Evolutionary conservation across 53 echinoderm and acorn worm species (phyloP).

Genomic region (Antedon mediterranea): DNA sequence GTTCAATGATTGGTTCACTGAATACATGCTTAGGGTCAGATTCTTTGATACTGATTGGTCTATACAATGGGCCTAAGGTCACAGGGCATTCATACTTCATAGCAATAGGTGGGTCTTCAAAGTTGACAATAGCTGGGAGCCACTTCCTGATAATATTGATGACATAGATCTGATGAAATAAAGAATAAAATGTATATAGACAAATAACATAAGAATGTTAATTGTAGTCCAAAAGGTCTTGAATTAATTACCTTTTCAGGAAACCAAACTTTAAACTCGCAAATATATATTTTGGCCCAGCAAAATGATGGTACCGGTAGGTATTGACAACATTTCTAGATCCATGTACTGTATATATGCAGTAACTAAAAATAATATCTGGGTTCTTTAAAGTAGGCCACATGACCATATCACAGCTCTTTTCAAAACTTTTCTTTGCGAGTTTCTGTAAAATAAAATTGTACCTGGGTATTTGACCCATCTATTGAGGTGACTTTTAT

Average conservation of each 20-base stretch:
- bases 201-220: no score
- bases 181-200: neutral
- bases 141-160: conserved; percentile 50
- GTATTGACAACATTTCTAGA: no score
- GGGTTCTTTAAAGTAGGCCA: no score
- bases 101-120: conserved; percentile 35
- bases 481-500: conserved; percentile 84
- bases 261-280: no score
- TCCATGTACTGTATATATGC: no score
- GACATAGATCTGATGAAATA: conserved; percentile 36
- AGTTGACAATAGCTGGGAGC: conserved; percentile 32
- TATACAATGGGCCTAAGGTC: conserved; percentile 57
- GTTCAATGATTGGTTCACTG: conserved; percentile 73
- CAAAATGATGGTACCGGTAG: no score
- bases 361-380: no score
- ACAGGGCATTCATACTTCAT: conserved; percentile 67
- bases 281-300: no score
- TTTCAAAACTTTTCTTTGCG: neutral
- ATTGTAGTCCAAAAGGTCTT: no score
- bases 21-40: conserved; percentile 85
- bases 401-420: no score
- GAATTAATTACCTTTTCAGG: no score
- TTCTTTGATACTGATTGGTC: conserved; percentile 52
- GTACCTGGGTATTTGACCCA: conserved; percentile 73
- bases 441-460: no score